Evolutionary conservation across 1,140 invertebrate genomes (phyloP).

Genomic region (Stenopsyche tienmushanensis): DNA sequence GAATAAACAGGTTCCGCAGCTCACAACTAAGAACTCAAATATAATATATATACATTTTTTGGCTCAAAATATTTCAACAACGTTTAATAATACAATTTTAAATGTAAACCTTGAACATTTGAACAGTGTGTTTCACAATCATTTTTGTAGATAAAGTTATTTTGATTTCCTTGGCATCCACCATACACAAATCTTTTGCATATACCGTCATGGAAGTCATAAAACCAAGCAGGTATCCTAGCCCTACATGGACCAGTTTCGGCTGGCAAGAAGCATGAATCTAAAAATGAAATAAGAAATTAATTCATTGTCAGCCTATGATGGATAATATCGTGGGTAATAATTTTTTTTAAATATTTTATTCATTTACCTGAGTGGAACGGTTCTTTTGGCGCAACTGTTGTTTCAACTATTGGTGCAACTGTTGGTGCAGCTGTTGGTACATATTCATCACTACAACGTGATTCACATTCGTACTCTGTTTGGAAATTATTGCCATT

Average conservation of each 20-base stretch:
- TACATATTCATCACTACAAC: constrained; percentile 61
- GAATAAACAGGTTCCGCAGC: too few species aligned
- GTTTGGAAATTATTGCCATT: constrained; percentile 81
- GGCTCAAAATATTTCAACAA: too few species aligned
- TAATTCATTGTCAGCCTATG: background rate
- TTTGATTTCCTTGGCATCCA: constrained; percentile 84
- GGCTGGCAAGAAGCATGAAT: constrained; percentile 68
- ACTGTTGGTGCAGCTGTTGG: constrained; percentile 10
- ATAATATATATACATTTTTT: too few species aligned
- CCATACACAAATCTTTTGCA: constrained; percentile 82
- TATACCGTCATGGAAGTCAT: constrained; percentile 71
- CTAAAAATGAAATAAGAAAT: constrained; percentile 50
- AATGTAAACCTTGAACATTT: constrained; percentile 64
- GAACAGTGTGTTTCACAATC: constrained; percentile 79
- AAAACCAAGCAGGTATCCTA: constrained; percentile 69
- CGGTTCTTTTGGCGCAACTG: constrained; percentile 33
- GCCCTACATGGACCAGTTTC: constrained; percentile 71
- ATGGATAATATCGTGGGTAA: background rate
- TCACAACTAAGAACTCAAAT: too few species aligned
- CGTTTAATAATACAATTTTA: too few species aligned
- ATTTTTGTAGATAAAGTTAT: constrained; percentile 75
- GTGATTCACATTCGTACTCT: constrained; percentile 66
- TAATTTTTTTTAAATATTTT: background rate
- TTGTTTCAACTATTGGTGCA: constrained; percentile 23
- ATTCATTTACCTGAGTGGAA: constrained; percentile 39